These are phyloP conservation scores for Forficula auricularia DNA, from an alignment of 1,140 invertebrate genomes.

Conservation along the genomic window DNA sequence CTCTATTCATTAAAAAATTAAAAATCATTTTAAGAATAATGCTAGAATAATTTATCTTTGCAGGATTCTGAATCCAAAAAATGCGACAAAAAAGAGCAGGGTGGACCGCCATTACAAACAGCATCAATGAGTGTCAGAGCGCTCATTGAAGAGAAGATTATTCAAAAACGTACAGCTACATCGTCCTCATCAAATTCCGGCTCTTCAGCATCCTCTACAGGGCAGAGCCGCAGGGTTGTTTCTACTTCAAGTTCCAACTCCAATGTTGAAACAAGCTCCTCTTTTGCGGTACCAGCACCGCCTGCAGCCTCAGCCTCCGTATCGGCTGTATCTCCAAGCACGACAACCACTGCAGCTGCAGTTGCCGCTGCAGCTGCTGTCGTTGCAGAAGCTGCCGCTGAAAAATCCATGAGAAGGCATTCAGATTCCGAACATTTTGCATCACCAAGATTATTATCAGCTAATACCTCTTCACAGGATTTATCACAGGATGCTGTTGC, in stretches of 20 bases:
- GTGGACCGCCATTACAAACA: conserved; percentile 65
- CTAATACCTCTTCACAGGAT: too few species aligned
- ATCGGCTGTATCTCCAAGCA: not conserved
- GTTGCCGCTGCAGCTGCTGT: conserved; percentile 1
- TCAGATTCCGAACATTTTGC: conserved; percentile 44
- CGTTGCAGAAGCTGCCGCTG: conserved; percentile 13
- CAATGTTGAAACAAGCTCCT: conserved; percentile 5
- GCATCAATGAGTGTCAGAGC: conserved; percentile 72
- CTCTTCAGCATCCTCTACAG: conserved; percentile 12
- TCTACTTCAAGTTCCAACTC: conserved; percentile 23
- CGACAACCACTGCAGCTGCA: not conserved
- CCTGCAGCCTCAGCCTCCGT: conserved; percentile 21
- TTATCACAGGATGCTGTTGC: conserved; percentile 1
- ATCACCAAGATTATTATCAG: conserved; percentile 23
- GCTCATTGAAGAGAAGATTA: conserved; percentile 81
- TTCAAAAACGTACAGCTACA: conserved; percentile 51
- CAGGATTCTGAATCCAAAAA: conserved; percentile 74
- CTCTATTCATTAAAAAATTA: too few species aligned
- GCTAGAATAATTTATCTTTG: too few species aligned
- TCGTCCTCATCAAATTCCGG: not conserved
- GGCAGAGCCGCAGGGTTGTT: conserved; percentile 30
- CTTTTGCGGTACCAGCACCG: conserved; percentile 37
- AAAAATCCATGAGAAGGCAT: conserved; percentile 36
- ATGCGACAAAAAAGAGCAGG: conserved; percentile 62
- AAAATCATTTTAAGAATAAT: too few species aligned